phyloP scores from a whole-genome alignment of 1,140 invertebrate genomes.

The Drosophila guanche region DNA sequence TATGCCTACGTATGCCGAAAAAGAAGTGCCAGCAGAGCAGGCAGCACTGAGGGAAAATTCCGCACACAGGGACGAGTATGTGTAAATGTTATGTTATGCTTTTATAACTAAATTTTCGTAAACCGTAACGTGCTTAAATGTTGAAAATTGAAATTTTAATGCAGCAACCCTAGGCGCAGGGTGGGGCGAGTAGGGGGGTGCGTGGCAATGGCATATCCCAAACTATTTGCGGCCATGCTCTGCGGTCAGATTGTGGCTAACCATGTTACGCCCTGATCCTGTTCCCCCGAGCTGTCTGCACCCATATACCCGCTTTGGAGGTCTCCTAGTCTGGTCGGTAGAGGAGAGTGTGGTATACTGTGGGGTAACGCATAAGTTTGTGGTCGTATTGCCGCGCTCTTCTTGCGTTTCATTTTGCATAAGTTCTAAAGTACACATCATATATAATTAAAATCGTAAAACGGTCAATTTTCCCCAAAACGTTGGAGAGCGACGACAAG shows the following conservation, averaged over 20 bases:
- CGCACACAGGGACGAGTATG: slow-evolving; percentile 8
- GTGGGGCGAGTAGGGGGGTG: neutral
- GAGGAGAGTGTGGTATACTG: neutral
- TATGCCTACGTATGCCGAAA: slow-evolving; percentile 19
- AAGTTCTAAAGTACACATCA: slow-evolving; percentile 83
- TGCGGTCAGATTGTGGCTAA: slow-evolving; percentile 67
- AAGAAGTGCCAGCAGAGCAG: neutral
- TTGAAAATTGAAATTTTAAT: slow-evolving; percentile 77
- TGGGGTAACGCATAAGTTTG: slow-evolving; percentile 68
- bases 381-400: slow-evolving; percentile 58
- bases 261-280: slow-evolving; percentile 53
- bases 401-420: slow-evolving; percentile 79
- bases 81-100: slow-evolving; percentile 51
- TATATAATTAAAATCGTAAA: slow-evolving; percentile 83
- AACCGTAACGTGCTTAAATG: slow-evolving; percentile 71
- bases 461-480: slow-evolving; percentile 74
- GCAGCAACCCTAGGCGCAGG: slow-evolving; percentile 11
- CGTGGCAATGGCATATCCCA: slow-evolving; percentile 56
- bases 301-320: no score
- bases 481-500: slow-evolving; percentile 18
- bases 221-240: slow-evolving; percentile 76
- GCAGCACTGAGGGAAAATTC: neutral
- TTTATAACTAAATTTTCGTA: slow-evolving; percentile 76
- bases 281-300: slow-evolving; percentile 9
- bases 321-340: neutral